Evolutionary conservation across 64 coral and sea anemone species (phyloP).

Genomic region (Pachyseris speciosa): DNA sequence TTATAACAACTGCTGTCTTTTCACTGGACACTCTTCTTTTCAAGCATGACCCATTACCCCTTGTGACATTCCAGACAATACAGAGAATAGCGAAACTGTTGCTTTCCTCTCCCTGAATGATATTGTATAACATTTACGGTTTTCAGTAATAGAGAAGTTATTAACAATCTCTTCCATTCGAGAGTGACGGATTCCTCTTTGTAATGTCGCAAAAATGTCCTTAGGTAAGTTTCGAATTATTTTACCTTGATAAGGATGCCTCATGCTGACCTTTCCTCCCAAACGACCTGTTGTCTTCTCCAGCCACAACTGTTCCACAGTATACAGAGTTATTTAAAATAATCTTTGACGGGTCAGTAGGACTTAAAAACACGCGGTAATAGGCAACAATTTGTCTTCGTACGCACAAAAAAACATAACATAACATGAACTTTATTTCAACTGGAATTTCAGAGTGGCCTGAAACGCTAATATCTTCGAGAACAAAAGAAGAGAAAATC

Average conservation of each 20-base stretch:
- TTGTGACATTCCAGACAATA: conserved; percentile 35
- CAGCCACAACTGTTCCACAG: conserved; percentile 61
- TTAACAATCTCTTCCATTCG: conserved; percentile 6
- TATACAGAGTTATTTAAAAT: conserved; percentile 41
- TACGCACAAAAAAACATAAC: no score
- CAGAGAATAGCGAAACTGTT: conserved; percentile 23
- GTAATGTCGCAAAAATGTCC: conserved; percentile 37
- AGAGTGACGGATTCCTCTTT: conserved; percentile 33
- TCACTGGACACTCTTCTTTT: conserved; percentile 48
- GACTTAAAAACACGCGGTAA: conserved; percentile 50
- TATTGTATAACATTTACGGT: conserved; percentile 46
- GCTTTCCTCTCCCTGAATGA: conserved; percentile 49
- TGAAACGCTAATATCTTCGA: no score
- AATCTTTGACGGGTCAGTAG: conserved; percentile 56
- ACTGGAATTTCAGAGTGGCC: no score
- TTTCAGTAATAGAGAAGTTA: conserved; percentile 35
- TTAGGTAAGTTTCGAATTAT: conserved; percentile 62
- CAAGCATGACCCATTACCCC: conserved; percentile 16
- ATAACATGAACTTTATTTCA: no score
- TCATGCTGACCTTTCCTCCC: conserved; percentile 38
- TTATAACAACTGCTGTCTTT: conserved; percentile 52
- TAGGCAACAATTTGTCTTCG: conserved; percentile 15
- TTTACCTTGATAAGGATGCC: conserved; percentile 42
- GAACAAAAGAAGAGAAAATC: no score
- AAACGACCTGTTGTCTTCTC: conserved; percentile 37